phyloP scores from a whole-genome alignment of 2,797 vertebrate genomes.

The Moxostoma hubbsi region DNA sequence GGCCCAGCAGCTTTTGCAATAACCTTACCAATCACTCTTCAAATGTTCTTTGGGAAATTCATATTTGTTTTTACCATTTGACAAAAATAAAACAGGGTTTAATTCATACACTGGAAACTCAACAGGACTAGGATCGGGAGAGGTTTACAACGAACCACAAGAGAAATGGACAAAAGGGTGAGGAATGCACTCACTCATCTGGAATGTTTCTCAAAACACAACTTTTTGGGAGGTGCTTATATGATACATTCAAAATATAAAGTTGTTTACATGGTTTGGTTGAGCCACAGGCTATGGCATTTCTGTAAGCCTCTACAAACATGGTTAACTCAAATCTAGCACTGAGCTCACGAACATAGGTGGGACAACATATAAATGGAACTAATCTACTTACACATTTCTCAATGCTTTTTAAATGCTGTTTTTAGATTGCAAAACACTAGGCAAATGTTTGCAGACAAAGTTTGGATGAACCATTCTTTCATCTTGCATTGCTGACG shows the following conservation, averaged over 20 bases:
- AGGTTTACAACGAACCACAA: slow-evolving; percentile 86
- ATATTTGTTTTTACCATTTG: slow-evolving; percentile 59
- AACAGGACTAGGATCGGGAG: slow-evolving; percentile 83
- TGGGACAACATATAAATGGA: no score
- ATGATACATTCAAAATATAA: background rate
- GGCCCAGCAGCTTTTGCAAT: slow-evolving; percentile 58
- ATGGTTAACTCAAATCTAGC: background rate
- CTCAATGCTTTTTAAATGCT: no score
- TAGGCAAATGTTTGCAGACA: no score
- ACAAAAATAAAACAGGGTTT: slow-evolving; percentile 80
- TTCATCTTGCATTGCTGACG: background rate
- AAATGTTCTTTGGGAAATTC: slow-evolving; percentile 47
- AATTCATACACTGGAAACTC: slow-evolving; percentile 90
- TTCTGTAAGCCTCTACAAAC: slow-evolving; percentile 19
- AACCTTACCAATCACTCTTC: slow-evolving; percentile 24
- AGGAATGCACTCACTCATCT: slow-evolving; percentile 45
- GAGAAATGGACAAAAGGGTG: slow-evolving; percentile 91
- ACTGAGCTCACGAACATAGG: background rate
- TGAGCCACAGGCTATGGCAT: background rate
- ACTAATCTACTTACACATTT: no score
- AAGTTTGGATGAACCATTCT: background rate
- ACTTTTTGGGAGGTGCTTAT: background rate
- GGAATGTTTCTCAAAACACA: background rate
- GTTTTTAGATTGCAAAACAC: no score
- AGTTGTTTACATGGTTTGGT: background rate